Base-by-base conservation (phyloP, 2,888 invertebrate genomes). In the Elaeidobius kamerunicus region DNA sequence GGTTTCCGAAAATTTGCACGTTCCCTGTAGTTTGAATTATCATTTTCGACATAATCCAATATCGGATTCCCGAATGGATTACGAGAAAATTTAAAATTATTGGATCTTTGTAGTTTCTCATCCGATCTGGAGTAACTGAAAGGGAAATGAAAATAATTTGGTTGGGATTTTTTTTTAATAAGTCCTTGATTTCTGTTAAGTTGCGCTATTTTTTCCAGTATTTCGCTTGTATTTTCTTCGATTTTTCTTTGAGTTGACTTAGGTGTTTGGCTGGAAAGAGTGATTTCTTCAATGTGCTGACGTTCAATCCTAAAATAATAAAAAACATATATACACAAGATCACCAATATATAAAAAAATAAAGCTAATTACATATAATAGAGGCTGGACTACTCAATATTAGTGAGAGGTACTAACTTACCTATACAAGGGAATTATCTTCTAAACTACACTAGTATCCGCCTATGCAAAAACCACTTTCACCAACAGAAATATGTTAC, bases 171-270 rank as follows among this genome's bases (percentile, higher is more conserved):
- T 49, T 61, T 66, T 30, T 59, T 58, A 14, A 57, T 56, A 17
- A 32, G 74, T 68, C 71, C 76, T 70, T 64, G 74, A 65, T 73
- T 73, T 38, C 75, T 72, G 61, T 82, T 82, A 3, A 81, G 73
- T 52, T 73, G 70, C 61, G 74, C 75, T 55, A 81, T 81, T 69
- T 79, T 80, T 30, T 77, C 74, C 19, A 81, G 64, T 48, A 81
- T 81, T 23, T 78, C 75, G 65, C 64, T 65, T 1, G 74, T 73
- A 45, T 56, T 65, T 36, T 11, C 50, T 5, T 58, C 52, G n/a
- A 49, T 42, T 34, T 52, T 35, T 30, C 41, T 47, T 16, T 52
- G 52, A 20, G 38, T 4, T n/a, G 15, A 9, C 7, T 6, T n/a
- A n/a, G n/a, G n/a, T n/a, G n/a, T n/a, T n/a, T n/a, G n/a, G 12